phyloP scores from a whole-genome alignment of 2,888 invertebrate genomes.

The Melipona bicolor region DNA sequence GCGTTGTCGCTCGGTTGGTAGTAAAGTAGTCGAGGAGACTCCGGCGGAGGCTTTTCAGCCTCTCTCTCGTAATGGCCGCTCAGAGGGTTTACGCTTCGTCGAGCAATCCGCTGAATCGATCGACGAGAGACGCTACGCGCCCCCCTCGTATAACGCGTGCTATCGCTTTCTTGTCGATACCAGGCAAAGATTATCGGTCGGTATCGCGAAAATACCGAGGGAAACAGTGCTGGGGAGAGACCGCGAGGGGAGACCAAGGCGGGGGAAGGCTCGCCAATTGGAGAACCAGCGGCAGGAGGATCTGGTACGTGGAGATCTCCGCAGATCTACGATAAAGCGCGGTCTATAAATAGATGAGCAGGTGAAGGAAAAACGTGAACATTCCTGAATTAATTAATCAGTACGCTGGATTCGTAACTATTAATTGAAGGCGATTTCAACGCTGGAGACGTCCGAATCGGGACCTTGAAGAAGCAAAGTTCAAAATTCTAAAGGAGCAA shows the following conservation, averaged over 20 bases:
- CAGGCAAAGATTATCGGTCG: slow-evolving; percentile 35
- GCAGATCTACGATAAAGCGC: too few relatives aligned
- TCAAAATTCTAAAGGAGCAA: too few relatives aligned
- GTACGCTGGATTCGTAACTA: too few relatives aligned
- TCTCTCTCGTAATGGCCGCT: slow-evolving; percentile 34
- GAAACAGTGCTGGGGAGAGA: background rate
- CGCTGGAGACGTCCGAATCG: too few relatives aligned
- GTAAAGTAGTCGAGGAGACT: slow-evolving; percentile 48
- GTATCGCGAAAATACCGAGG: slow-evolving; percentile 18
- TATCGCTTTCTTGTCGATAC: slow-evolving; percentile 53
- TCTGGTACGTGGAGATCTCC: too few relatives aligned
- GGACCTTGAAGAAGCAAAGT: too few relatives aligned
- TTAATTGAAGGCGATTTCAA: too few relatives aligned
- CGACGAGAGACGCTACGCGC: slow-evolving; percentile 29
- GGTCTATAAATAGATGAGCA: too few relatives aligned
- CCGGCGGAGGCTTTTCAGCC: slow-evolving; percentile 44
- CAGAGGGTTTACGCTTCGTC: slow-evolving; percentile 55
- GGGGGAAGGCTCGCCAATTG: background rate
- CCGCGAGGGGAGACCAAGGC: background rate
- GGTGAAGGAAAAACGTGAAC: too few relatives aligned
- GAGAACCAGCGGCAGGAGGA: background rate
- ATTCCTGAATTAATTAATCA: too few relatives aligned
- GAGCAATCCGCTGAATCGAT: slow-evolving; percentile 64
- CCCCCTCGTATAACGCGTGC: slow-evolving; percentile 20
- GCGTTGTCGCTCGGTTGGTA: slow-evolving; percentile 37